These are phyloP conservation scores for Pectinophora gossypiella DNA, from an alignment of 1,140 invertebrate species.

Conservation along the genomic window DNA sequence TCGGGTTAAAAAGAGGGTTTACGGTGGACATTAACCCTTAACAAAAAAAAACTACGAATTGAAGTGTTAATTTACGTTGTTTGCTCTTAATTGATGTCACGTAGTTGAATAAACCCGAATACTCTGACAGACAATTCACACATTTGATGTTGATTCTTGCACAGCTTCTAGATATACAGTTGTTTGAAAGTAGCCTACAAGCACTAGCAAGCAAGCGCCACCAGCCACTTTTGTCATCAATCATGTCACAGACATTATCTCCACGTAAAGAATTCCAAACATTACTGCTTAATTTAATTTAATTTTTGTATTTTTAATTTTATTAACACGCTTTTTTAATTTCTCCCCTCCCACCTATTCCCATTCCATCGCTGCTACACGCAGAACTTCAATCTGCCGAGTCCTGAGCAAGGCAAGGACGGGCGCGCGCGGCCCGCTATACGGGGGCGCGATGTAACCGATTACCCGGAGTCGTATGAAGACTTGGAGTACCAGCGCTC, in stretches of 20 bases:
- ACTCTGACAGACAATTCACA: conserved; percentile 12
- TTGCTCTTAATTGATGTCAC: conserved; percentile 28
- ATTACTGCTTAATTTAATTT: conserved; percentile 50
- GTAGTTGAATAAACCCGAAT: conserved; percentile 12
- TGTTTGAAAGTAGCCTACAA: conserved; percentile 11
- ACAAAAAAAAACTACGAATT: conserved; percentile 33
- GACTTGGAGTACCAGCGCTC: conserved; percentile 47
- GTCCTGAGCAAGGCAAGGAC: conserved; percentile 38
- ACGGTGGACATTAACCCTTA: conserved; percentile 47
- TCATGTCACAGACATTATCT: conserved; percentile 40
- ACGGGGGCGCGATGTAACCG: conserved; percentile 39
- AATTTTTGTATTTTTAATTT: conserved; percentile 73
- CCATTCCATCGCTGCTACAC: conserved; percentile 50
- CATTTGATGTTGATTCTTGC: conserved; percentile 21
- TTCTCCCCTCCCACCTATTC: conserved; percentile 42
- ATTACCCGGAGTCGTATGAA: conserved; percentile 44
- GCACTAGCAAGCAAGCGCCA: conserved; percentile 9
- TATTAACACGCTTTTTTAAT: conserved; percentile 76
- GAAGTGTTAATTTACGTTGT: conserved; percentile 36
- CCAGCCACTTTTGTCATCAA: conserved; percentile 39
- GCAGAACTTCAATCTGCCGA: conserved; percentile 69
- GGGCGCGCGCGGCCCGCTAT: conserved; percentile 32
- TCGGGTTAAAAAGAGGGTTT: conserved; percentile 27
- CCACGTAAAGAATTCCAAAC: conserved; percentile 16
- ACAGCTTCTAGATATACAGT: conserved; percentile 17